These are phyloP conservation scores for Tringa solitaria DNA, from an alignment of 2,113 vertebrate genomes.

Conservation along the genomic window DNA sequence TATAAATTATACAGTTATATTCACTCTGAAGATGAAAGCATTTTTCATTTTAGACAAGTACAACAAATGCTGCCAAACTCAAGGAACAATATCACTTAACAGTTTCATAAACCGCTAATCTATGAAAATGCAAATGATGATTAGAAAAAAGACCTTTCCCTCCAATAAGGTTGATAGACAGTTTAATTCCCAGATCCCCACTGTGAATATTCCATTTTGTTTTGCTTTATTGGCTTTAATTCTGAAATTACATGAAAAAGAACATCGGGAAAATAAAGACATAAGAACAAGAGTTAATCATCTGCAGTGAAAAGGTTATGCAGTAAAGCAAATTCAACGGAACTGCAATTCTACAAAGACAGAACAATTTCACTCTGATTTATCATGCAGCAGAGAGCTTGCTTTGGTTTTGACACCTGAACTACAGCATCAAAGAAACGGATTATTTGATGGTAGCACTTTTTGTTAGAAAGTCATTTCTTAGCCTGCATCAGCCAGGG, in stretches of 20 bases:
- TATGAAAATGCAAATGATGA: not conserved
- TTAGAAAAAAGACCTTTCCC: not conserved
- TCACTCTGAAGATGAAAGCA: not conserved
- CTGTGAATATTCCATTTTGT: not conserved
- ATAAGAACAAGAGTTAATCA: not conserved
- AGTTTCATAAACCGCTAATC: not conserved
- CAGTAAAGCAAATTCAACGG: not conserved
- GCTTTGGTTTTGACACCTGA: not conserved
- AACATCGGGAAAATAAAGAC: not conserved
- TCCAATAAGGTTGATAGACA: not conserved
- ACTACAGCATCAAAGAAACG: not conserved
- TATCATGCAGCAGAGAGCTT: not conserved
- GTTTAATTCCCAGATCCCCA: not conserved
- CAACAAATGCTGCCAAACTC: not conserved
- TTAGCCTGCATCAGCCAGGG: not conserved
- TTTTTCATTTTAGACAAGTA: not conserved
- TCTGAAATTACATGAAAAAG: not conserved
- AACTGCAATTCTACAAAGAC: not conserved
- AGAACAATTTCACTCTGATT: not conserved
- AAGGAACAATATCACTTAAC: not conserved
- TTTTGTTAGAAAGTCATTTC: not conserved
- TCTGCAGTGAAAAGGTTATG: not conserved
- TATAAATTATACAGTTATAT: not conserved
- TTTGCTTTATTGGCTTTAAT: not conserved
- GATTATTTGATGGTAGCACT: not conserved